Base-by-base conservation (phyloP, 2,888 invertebrate species). In the Argyresthia goedartella region DNA sequence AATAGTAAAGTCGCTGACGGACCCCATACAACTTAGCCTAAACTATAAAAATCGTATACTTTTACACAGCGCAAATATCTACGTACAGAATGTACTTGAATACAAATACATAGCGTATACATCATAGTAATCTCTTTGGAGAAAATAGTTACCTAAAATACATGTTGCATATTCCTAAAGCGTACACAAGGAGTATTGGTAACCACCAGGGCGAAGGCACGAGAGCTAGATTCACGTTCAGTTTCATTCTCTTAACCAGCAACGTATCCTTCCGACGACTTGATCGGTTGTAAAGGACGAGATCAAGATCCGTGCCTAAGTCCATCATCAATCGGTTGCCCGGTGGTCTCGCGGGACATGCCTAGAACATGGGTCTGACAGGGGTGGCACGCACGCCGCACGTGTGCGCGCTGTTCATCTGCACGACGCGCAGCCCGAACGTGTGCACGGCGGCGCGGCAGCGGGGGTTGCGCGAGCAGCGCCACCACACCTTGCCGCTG, bases 401-500 rank as follows among this genome's bases (percentile, higher is more conserved):
- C 4, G 86, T 86, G 56, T 87, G 85, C 1, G 85, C 80, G 60
- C 85, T 86, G 64, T 86, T 87, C 84, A 86, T 85, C 59, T 86
- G 85, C 50, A 86, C 86, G 48, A 86, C 85, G 49, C 85, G 74
- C 51, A 85, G 60, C 1, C 86, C 86, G 60, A 86, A 85, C 9
- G 86, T 86, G 64, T 86, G 86, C 8, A 86, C 85, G 13, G 86
- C 86, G 50, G 86, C 86, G 25, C 86, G 71, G 60, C 86, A 86
- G 36, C 86, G 81, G 0, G 86, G 86, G 63, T 86, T 86, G 42
- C 86, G 71, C 49, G 85, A 85, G 60, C 86, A 86, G 0, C 86
- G 75, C 86, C 86, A 86, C 86, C 86, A 85, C 36, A 86, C 85
- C 63, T 86, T 86, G 53, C 85, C 86, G 57, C 85, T 84, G 33